Evolutionary conservation across 2,888 invertebrate genomes (phyloP).

Genomic region (Pomacea canaliculata): DNA sequence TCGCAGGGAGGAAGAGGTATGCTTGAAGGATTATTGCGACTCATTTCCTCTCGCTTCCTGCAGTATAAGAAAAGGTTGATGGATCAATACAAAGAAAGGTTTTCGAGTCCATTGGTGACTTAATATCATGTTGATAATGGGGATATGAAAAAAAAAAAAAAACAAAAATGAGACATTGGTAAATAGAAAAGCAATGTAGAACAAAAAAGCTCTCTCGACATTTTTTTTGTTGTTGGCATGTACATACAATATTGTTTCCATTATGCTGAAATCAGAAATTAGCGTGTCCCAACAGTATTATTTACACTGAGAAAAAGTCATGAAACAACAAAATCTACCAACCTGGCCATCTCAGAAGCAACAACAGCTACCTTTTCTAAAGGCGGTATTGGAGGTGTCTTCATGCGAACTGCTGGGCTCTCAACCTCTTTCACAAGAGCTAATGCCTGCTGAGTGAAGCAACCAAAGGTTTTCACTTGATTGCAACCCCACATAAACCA

Average conservation of each 20-base stretch:
- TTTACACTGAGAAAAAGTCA: too few species aligned
- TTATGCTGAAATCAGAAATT: too few species aligned
- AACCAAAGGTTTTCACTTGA: background rate
- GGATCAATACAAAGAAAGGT: background rate
- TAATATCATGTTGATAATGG: background rate
- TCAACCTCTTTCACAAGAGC: background rate
- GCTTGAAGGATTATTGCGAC: conserved; percentile 2
- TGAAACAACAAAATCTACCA: background rate
- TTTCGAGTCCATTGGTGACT: background rate
- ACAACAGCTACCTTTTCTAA: conserved; percentile 52
- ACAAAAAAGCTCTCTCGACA: too few species aligned
- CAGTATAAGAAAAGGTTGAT: background rate
- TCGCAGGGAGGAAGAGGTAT: conserved; percentile 8
- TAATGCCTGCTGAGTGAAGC: background rate
- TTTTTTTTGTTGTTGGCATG: too few species aligned
- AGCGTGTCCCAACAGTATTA: too few species aligned
- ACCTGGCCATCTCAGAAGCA: conserved; percentile 54
- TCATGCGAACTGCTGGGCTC: conserved; percentile 39
- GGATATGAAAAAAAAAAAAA: background rate
- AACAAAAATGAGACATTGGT: background rate
- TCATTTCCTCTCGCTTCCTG: conserved; percentile 15
- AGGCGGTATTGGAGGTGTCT: conserved; percentile 53
- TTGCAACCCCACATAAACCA: background rate
- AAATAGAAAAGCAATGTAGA: too few species aligned
- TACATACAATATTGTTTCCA: too few species aligned